Conservation (phyloP, 2,113 vertebrate genomes). For the zebrafish (Danio rerio) region GRCz12tu NC_133192.1:6901001-6901500, state of each 20-base stretch:
- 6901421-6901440: too few relatives aligned
- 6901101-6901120: background rate
- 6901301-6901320: too few relatives aligned
- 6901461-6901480: too few relatives aligned
- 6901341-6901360: too few relatives aligned
- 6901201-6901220: slow-evolving; percentile 3
- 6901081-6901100: background rate
- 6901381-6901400: too few relatives aligned
- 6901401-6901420: too few relatives aligned
- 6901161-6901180: background rate
- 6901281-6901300: slow-evolving; percentile 49
- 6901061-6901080: background rate
- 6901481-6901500: too few relatives aligned
- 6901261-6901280: slow-evolving; percentile 37
- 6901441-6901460: too few relatives aligned
- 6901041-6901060: background rate
- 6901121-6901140: background rate
- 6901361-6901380: too few relatives aligned
- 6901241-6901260: slow-evolving; percentile 34
- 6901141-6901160: background rate
- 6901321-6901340: too few relatives aligned
- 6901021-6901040: too few relatives aligned
- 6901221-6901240: slow-evolving; percentile 45
- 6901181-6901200: background rate
- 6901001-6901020: background rate